Evolutionary conservation across 2,113 vertebrate species (phyloP).

Genomic region (Prunella fulvescens): DNA sequence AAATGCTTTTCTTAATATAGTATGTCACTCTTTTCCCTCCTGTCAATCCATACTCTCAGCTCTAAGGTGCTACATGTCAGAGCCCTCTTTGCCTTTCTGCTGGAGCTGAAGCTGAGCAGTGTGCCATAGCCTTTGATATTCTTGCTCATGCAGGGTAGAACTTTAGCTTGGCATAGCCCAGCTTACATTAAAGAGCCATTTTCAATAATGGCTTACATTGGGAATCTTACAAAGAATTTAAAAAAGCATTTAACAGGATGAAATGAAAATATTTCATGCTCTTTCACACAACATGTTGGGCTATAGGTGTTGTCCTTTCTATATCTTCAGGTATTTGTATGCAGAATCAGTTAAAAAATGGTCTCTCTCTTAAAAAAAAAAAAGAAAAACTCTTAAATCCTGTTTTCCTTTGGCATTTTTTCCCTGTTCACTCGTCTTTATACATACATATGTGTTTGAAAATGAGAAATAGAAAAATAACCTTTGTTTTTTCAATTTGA

Average conservation of each 20-base stretch:
- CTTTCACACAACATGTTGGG: background rate
- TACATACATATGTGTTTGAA: background rate
- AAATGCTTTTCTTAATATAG: background rate
- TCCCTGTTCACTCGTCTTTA: fast-evolving
- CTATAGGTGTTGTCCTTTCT: background rate
- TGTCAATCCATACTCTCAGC: background rate
- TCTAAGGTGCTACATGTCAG: background rate
- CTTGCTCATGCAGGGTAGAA: background rate
- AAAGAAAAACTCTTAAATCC: background rate
- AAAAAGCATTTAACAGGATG: background rate
- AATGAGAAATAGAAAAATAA: background rate
- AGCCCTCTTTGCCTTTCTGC: background rate
- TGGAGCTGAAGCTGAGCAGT: background rate
- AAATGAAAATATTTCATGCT: background rate
- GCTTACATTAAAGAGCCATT: background rate
- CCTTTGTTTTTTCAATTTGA: background rate
- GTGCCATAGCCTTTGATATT: background rate
- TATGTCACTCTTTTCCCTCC: background rate
- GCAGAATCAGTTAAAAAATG: background rate
- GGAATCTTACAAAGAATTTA: background rate
- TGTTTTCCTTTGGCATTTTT: background rate
- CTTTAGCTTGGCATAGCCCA: background rate
- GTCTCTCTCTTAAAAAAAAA: background rate
- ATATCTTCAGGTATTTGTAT: background rate
- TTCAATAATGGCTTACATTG: background rate